Conservation (phyloP, 2,797 vertebrate genomes). For the Cryptoprocta ferox region DNA sequence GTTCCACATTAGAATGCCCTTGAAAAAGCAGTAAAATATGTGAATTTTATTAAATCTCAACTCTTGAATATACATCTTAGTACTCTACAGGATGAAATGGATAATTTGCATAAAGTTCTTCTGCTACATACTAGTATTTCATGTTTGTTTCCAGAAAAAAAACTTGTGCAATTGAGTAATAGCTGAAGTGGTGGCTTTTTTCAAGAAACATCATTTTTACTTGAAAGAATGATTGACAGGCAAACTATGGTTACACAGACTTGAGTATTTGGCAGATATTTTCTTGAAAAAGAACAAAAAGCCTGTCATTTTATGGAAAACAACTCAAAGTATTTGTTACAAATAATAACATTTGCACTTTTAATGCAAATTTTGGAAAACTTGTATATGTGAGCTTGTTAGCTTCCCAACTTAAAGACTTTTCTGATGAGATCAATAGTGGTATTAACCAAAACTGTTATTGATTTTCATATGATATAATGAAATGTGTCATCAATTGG, state of each 20-base stretch:
- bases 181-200: conserved; percentile 10
- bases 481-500: not conserved
- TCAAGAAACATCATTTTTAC: conserved; percentile 2
- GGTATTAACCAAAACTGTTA: conserved; percentile 11
- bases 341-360: conserved; percentile 9
- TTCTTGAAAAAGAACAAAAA: conserved; percentile 51
- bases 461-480: conserved; percentile 6
- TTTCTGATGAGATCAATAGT: not conserved
- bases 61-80: not conserved
- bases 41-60: conserved; percentile 17
- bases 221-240: conserved; percentile 17
- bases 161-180: not conserved
- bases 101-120: not conserved
- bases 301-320: conserved; percentile 31
- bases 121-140: not conserved
- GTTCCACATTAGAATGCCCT: not conserved
- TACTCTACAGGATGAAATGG: not conserved
- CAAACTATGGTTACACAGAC: conserved; percentile 1
- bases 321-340: conserved; percentile 30
- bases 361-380: conserved; percentile 32
- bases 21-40: not conserved
- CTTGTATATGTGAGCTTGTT: conserved; percentile 13
- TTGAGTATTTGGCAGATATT: conserved; percentile 27
- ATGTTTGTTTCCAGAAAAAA: not conserved
- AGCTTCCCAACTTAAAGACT: not conserved